Percentiles rank a stretch among this genome's conserved stretches.
Evolutionary conservation across 2,888 invertebrate genomes (phyloP).

Genomic region (Augochlorella aurata): DNA sequence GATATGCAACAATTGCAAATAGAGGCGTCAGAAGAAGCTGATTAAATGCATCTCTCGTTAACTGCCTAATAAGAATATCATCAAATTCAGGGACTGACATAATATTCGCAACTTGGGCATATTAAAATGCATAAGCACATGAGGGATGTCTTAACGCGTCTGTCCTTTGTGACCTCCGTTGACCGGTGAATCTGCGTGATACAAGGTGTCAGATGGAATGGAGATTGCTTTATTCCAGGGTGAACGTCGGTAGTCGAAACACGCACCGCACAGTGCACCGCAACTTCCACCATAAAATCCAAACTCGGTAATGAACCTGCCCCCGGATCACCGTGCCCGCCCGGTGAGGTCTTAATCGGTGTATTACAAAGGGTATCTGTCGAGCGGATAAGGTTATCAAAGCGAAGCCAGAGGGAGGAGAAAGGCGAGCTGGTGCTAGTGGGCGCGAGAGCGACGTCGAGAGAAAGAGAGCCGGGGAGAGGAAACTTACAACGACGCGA

Average conservation of each 20-base stretch:
- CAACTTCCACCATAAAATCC: conserved; percentile 39
- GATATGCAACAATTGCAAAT: no score
- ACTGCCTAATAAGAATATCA: no score
- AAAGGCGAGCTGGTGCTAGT: no score
- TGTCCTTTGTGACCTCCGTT: neutral
- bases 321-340: neutral
- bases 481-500: conserved; percentile 50
- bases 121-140: no score
- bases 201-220: neutral
- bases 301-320: conserved; percentile 44
- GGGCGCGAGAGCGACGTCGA: conserved; percentile 22
- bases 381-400: conserved; percentile 60
- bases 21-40: no score
- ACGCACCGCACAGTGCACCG: neutral
- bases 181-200: neutral
- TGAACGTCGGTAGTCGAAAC: conserved; percentile 1
- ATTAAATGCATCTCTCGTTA: no score
- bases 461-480: neutral
- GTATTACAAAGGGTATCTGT: conserved; percentile 49
- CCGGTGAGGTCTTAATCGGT: conserved; percentile 53
- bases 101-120: no score
- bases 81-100: no score
- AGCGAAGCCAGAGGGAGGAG: conserved; percentile 18
- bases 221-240: neutral
- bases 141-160: no score